Percentiles rank a stretch among this genome's conserved stretches.
Conservation (phyloP, 2,113 vertebrate genomes). For the Chlorodrepanis virens region DNA sequence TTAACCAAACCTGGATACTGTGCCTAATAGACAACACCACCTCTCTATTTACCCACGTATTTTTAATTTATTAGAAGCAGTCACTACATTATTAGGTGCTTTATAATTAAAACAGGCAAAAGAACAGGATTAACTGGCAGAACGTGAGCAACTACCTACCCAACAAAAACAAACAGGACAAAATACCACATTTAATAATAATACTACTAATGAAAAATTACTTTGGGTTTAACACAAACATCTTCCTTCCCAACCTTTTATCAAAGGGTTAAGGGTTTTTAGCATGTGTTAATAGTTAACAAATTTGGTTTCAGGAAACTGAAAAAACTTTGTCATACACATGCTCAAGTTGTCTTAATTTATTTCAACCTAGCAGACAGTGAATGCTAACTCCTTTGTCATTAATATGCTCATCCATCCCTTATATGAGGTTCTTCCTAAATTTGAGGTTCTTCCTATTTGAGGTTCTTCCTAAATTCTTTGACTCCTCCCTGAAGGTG, state of each 20-base stretch:
- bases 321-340: background rate
- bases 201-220: slow-evolving; percentile 1
- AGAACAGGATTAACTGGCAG: slow-evolving; percentile 42
- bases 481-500: background rate
- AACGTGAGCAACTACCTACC: background rate
- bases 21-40: background rate
- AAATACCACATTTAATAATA: background rate
- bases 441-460: background rate
- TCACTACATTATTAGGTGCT: background rate
- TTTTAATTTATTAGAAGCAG: slow-evolving; percentile 43
- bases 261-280: background rate
- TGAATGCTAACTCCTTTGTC: background rate
- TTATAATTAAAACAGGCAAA: slow-evolving; percentile 32
- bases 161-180: slow-evolving; percentile 1
- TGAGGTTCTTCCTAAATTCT: background rate
- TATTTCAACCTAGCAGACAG: background rate
- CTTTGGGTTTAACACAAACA: background rate
- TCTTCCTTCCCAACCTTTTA: background rate
- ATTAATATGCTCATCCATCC: background rate
- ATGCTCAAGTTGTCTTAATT: background rate
- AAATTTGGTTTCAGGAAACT: background rate
- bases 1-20: slow-evolving; percentile 10
- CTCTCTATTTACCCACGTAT: background rate
- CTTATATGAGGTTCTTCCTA: background rate
- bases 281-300: background rate